Percentiles rank a stretch among this genome's conserved stretches.
Conservation (phyloP, 2,888 invertebrate species). For the Schrankia costaestrigalis region DNA sequence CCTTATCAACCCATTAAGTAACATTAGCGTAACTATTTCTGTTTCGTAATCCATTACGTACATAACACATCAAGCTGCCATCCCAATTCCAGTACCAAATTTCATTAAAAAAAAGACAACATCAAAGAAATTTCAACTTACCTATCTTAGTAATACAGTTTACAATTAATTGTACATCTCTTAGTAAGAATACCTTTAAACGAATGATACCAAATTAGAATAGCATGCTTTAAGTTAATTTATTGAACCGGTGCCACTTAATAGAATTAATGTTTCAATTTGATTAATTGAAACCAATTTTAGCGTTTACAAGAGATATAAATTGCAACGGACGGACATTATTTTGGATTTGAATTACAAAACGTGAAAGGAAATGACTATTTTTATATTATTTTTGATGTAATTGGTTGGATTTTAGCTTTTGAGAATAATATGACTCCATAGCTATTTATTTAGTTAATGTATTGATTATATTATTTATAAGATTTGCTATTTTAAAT, state of each 20-base stretch:
- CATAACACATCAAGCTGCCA: constrained; percentile 10
- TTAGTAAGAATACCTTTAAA: constrained; percentile 19
- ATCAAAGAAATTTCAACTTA: constrained; percentile 4
- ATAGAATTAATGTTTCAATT: constrained; percentile 42
- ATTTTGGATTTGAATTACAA: constrained; percentile 19
- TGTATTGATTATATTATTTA: too few relatives aligned
- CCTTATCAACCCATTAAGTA: constrained; percentile 5
- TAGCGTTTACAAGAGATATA: constrained; percentile 30
- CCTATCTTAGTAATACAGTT: constrained; percentile 8
- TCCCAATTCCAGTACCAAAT: constrained; percentile 11
- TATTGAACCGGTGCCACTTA: constrained; percentile 29
- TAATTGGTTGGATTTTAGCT: too few relatives aligned
- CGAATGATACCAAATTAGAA: constrained; percentile 33
- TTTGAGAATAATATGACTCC: too few relatives aligned
- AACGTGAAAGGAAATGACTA: constrained; percentile 24
- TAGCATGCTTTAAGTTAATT: constrained; percentile 39
- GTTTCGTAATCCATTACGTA: constrained; percentile 9
- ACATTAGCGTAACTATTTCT: constrained; percentile 8
- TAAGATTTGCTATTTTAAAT: too few relatives aligned
- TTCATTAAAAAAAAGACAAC: constrained; percentile 10
- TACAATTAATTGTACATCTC: constrained; percentile 9
- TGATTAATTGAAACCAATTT: constrained; percentile 40
- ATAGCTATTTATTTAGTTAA: too few relatives aligned
- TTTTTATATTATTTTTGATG: too few relatives aligned
- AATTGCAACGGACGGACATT: constrained; percentile 29